These are phyloP conservation scores for Poliocrania exsul DNA, from an alignment of 2,797 vertebrate genomes.

Conservation along the genomic window DNA sequence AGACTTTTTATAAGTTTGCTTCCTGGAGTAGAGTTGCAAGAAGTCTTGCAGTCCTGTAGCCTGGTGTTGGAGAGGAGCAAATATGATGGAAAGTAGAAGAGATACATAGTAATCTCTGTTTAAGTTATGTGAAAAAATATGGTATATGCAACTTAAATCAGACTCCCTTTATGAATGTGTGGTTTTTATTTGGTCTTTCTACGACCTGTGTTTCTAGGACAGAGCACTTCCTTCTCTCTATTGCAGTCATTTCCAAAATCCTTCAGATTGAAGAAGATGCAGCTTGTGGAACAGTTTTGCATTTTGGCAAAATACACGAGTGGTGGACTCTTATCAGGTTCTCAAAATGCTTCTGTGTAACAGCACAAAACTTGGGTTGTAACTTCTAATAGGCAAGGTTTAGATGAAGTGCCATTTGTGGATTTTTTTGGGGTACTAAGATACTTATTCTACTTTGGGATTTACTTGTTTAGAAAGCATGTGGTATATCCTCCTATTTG, in stretches of 20 bases:
- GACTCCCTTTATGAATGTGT: not conserved
- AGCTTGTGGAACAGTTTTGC: not conserved
- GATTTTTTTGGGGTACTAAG: not conserved
- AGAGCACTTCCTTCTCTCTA: not conserved
- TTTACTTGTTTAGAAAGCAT: not conserved
- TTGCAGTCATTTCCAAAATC: not conserved
- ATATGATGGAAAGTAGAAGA: not conserved
- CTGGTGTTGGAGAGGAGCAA: not conserved
- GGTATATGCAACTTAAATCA: not conserved
- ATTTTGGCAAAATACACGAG: not conserved
- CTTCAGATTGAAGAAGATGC: not conserved
- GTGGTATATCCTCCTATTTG: not conserved
- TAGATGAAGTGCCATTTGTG: not conserved
- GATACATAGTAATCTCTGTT: not conserved
- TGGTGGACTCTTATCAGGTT: not conserved
- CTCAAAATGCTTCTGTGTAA: not conserved
- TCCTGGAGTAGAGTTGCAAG: not conserved
- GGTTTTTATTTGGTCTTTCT: rapidly evolving
- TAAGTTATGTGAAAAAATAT: not conserved
- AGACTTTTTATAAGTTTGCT: not conserved
- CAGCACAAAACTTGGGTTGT: not conserved
- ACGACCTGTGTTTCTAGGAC: not conserved
- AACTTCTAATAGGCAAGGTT: not conserved
- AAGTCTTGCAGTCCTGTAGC: not conserved
- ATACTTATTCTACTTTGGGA: not conserved